Conservation (phyloP, 2,113 vertebrate species). For the Ciconia boyciana region DNA sequence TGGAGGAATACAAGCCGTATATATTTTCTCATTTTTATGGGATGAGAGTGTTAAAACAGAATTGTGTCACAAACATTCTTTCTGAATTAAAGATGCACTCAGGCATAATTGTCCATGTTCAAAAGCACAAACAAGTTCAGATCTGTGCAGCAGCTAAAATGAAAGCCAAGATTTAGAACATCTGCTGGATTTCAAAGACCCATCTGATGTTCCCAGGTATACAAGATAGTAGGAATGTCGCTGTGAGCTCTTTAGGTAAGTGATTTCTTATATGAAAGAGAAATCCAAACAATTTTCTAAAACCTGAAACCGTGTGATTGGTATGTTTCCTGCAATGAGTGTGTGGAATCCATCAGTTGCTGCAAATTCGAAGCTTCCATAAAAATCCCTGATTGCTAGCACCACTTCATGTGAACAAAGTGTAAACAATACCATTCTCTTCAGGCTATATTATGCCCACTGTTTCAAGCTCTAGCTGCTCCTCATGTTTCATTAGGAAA, state of each 20-base stretch:
- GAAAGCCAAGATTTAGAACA: neutral
- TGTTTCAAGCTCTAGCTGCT: neutral
- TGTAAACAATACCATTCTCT: neutral
- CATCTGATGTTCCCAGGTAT: neutral
- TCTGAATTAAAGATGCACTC: neutral
- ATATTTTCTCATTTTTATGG: neutral
- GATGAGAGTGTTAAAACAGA: neutral
- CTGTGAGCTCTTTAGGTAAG: neutral
- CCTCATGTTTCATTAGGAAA: neutral
- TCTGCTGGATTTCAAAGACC: neutral
- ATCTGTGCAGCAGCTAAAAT: neutral
- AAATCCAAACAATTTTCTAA: neutral
- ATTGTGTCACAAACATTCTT: neutral
- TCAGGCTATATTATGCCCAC: rapidly evolving
- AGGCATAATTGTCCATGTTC: neutral
- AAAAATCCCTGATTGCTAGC: neutral
- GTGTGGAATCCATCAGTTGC: neutral
- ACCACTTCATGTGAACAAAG: neutral
- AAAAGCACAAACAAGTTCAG: neutral
- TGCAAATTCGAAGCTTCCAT: neutral
- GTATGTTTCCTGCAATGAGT: neutral
- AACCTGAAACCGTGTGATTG: neutral
- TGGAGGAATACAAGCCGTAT: neutral
- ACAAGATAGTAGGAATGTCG: neutral
- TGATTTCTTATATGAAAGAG: neutral